These are phyloP conservation scores for Gastrophryne carolinensis DNA, from an alignment of 2,797 vertebrate genomes.

Conservation along the genomic window DNA sequence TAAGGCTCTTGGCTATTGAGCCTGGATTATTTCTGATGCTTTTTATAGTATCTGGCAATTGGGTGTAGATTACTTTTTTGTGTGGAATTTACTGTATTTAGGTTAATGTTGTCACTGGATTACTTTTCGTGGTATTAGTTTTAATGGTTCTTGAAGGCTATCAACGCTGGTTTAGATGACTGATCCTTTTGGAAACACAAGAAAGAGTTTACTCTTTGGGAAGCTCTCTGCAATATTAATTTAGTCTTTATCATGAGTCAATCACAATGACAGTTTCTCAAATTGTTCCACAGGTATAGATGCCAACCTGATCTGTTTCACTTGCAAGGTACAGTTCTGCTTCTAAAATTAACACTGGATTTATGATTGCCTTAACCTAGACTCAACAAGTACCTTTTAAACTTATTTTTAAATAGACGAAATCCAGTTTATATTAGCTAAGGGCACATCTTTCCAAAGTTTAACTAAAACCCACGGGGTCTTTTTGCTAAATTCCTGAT, in stretches of 20 bases:
- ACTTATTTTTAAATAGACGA: too few relatives aligned
- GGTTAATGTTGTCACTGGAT: slow-evolving; percentile 31
- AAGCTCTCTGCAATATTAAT: background rate
- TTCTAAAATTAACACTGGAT: background rate
- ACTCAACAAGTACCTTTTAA: too few relatives aligned
- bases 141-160: slow-evolving; percentile 31
- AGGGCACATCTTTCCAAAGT: too few relatives aligned
- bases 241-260: background rate
- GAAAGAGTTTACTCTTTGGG: background rate
- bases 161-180: slow-evolving; percentile 1
- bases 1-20: slow-evolving; percentile 33
- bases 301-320: too few relatives aligned
- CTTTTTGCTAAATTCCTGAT: too few relatives aligned
- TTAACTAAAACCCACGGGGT: too few relatives aligned
- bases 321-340: background rate
- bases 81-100: slow-evolving; percentile 25
- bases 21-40: slow-evolving; percentile 31
- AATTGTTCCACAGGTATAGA: background rate
- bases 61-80: slow-evolving; percentile 25
- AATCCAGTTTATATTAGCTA: too few relatives aligned
- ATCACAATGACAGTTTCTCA: background rate
- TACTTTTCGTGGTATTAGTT: slow-evolving; percentile 37
- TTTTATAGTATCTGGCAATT: slow-evolving; percentile 39
- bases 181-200: background rate
- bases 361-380: background rate